A percentile compares a stretch with the other conserved stretches of the same genome.
Evolutionary conservation across 1,140 invertebrate species (phyloP).

Genomic region (Aphis craccivora): DNA sequence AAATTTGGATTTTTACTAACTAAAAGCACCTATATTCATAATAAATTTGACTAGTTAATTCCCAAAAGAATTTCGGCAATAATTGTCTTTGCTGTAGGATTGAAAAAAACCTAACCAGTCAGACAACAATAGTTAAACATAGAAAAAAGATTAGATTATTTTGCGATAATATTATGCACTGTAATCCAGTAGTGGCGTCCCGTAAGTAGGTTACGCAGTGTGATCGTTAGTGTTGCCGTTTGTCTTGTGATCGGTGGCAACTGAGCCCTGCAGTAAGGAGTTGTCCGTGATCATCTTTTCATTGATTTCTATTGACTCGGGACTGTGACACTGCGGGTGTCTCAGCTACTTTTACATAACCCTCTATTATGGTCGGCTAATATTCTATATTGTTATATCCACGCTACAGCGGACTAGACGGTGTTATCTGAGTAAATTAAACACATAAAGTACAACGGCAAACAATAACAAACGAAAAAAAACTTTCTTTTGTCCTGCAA

Average conservation of each 20-base stretch:
- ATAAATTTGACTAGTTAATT: not conserved
- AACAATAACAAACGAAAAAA: slow-evolving; percentile 25
- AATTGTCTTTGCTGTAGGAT: not conserved
- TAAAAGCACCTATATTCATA: not conserved
- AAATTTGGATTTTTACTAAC: too few relatives aligned
- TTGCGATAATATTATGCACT: slow-evolving; percentile 22
- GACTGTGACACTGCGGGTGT: not conserved
- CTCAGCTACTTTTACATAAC: slow-evolving; percentile 39
- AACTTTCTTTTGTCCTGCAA: slow-evolving; percentile 33
- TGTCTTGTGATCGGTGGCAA: not conserved
- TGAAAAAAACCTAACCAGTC: not conserved
- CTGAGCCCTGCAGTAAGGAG: slow-evolving; percentile 5
- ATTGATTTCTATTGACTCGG: not conserved
- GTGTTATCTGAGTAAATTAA: not conserved
- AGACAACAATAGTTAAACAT: slow-evolving; percentile 5
- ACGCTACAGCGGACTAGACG: not conserved
- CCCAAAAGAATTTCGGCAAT: not conserved
- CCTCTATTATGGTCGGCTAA: slow-evolving; percentile 4
- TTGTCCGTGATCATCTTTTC: slow-evolving; percentile 38
- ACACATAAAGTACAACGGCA: not conserved
- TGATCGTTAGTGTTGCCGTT: not conserved
- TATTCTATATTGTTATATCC: not conserved
- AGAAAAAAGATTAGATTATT: not conserved
- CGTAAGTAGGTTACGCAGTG: slow-evolving; percentile 41
- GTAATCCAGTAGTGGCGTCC: slow-evolving; percentile 45